These are phyloP conservation scores for Acyrthosiphon pisum DNA, from an alignment of 1,140 invertebrate species.

Conservation along the genomic window DNA sequence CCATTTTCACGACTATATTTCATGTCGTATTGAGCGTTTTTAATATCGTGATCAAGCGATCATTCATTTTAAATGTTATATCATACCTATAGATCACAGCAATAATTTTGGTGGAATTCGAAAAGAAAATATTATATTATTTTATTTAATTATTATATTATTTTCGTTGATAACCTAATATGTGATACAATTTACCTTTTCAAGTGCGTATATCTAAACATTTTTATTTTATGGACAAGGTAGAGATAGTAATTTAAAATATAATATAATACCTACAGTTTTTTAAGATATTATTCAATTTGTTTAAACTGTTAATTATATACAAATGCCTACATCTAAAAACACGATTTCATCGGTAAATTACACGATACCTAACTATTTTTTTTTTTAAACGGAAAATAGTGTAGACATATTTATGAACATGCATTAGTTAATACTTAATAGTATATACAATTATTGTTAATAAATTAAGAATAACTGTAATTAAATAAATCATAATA, in stretches of 20 bases:
- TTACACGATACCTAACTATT: background rate
- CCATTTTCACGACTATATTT: background rate
- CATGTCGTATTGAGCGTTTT: too few species aligned
- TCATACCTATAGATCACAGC: background rate
- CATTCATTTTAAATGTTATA: background rate
- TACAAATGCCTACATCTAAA: background rate
- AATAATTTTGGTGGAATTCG: too few species aligned
- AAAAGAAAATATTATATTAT: background rate
- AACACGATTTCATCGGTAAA: background rate
- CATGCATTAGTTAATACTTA: background rate
- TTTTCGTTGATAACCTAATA: background rate
- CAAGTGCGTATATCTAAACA: background rate
- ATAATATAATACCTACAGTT: too few species aligned
- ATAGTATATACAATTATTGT: background rate
- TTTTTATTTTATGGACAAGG: background rate
- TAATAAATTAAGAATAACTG: background rate
- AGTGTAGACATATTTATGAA: background rate
- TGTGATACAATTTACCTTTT: background rate
- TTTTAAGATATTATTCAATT: background rate
- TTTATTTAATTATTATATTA: background rate
- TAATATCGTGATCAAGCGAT: background rate
- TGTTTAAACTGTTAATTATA: background rate
- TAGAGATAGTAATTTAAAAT: too few species aligned
- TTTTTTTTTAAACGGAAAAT: background rate
- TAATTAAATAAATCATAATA: background rate